phyloP scores from a whole-genome alignment of 1,140 invertebrate genomes.

The Neodiprion virginianus region DNA sequence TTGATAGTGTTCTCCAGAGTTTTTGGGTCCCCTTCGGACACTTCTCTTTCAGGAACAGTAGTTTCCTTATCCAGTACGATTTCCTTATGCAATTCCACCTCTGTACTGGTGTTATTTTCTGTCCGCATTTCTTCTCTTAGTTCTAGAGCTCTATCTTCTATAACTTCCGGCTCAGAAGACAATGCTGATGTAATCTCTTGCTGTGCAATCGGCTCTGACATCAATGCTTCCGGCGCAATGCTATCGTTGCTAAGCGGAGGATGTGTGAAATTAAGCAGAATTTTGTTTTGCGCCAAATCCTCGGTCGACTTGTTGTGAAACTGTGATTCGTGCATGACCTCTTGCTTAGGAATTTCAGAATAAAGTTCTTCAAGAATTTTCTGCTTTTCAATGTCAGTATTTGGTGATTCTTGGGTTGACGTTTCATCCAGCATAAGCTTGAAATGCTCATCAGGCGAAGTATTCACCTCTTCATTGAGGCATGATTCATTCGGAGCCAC shows the following conservation, averaged over 20 bases:
- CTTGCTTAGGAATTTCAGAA: background rate
- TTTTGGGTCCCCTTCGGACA: background rate
- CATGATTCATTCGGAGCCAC: background rate
- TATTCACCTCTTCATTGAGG: background rate
- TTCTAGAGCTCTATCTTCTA: background rate
- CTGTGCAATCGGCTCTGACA: no score
- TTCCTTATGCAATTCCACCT: background rate
- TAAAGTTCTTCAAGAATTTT: background rate
- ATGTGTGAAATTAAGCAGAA: background rate
- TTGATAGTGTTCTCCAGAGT: background rate
- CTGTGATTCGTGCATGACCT: background rate
- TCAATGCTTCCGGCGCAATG: no score
- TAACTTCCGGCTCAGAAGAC: no score
- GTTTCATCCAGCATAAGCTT: background rate
- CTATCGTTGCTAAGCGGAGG: background rate
- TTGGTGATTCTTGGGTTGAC: background rate
- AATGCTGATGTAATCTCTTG: no score
- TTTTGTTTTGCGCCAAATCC: background rate
- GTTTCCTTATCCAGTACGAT: background rate
- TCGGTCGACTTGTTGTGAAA: background rate
- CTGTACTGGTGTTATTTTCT: background rate
- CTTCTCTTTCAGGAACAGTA: background rate
- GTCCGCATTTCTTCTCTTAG: background rate
- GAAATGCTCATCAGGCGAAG: background rate
- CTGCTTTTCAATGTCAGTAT: background rate